Percentiles rank a stretch among this genome's conserved stretches.
Conservation (phyloP, 2,797 vertebrate genomes). For the Naso thynnoides region DNA sequence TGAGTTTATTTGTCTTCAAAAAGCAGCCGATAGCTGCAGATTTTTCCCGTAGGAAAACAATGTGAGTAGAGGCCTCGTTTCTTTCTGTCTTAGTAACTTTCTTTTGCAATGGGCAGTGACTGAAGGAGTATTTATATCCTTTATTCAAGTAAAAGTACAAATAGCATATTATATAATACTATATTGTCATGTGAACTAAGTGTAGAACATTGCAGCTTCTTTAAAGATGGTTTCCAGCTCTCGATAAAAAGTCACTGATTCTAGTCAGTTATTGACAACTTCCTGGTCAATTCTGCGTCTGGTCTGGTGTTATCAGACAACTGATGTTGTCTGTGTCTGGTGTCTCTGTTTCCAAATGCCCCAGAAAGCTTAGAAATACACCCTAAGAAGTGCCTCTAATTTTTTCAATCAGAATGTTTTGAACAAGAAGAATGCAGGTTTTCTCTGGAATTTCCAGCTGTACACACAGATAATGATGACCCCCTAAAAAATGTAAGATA, state of each 20-base stretch:
- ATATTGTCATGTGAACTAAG: slow-evolving; percentile 1
- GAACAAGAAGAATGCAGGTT: too few relatives aligned
- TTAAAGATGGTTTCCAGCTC: not conserved
- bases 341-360: not conserved
- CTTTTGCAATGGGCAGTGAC: too few relatives aligned
- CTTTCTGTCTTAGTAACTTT: too few relatives aligned
- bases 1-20: too few relatives aligned
- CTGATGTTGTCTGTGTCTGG: not conserved
- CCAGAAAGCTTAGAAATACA: not conserved
- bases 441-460: slow-evolving; percentile 24
- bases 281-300: not conserved
- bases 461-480: slow-evolving; percentile 14
- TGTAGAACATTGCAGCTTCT: not conserved
- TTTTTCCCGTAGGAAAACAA: too few relatives aligned
- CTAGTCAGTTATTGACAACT: not conserved
- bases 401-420: too few relatives aligned
- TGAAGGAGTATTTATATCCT: too few relatives aligned
- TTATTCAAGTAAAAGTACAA: too few relatives aligned
- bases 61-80: too few relatives aligned
- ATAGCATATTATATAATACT: too few relatives aligned
- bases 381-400: too few relatives aligned
- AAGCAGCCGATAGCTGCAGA: too few relatives aligned
- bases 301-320: not conserved
- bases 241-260: not conserved
- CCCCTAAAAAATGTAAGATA: slow-evolving; percentile 16